Evolutionary conservation across 2,888 invertebrate genomes (phyloP), one percentile per base, ranked within the genome.

Genomic region (Eumerus sabulonum): DNA sequence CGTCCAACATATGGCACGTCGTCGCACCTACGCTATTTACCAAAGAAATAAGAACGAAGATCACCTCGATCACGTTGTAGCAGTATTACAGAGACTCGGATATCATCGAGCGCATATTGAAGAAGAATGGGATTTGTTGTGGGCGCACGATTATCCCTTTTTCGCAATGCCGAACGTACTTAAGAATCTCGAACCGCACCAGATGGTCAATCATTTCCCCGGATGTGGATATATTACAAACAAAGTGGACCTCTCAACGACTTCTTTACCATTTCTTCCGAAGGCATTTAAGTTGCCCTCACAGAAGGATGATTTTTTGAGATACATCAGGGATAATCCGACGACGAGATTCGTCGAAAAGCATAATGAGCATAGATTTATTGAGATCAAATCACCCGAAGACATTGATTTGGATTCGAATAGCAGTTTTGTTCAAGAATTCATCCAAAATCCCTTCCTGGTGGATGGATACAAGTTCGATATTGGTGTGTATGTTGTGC

Each of bases 391-490:
- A 83, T 91, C 92, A 81, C 90, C 94, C 45, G 89, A 91, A 3
- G 92, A 94, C 62, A 91, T 98, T 51, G 92, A 97, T 88, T 88
- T 96, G 67, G 90, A 90, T 47, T 85, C 87, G 0, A 92, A 91
- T 36, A 94, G 93, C 62, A 94, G 93, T 59, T 99, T 99, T 88
- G 92, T 98, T 1, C 98, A 98, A 86, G 95, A 98, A 88, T 99
- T 94, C 87, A 91, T 99, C 17, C 93, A 94, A 83, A 94, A 93
- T 81, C 98, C 98, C 3, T 93, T 95, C 83, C 90, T 99, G 14
- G 94, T 99, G 1, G 97, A 97, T 87, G 97, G 96, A 0, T 93
- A 96, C 88, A 98, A 98, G 90, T 99, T 99, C 89, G 99, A 99
- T 89, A 95, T 99, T 87, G 98, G 99, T 9, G 93, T 99, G 68